Evolutionary conservation across 1,140 invertebrate genomes (phyloP), one percentile per base, ranked within the genome.

Genomic region (Papilio aristodemus): DNA sequence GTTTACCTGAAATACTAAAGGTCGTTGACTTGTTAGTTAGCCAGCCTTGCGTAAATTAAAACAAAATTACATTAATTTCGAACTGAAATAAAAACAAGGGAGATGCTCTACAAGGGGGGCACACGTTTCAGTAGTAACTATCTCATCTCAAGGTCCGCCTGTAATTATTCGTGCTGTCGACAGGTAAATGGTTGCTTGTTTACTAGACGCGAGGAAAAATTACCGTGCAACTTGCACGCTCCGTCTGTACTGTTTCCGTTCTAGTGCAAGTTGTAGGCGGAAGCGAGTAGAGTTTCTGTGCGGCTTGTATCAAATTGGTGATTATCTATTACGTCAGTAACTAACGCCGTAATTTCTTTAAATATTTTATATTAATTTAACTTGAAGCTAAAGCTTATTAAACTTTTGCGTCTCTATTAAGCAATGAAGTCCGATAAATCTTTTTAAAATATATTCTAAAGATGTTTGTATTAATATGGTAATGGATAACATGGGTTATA

Each of bases 131-230:
- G 46, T 17, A 50, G 46, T 50, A 50, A 50, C 19, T 50, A 50
- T 50, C 46, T 50, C 46, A 22, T 50, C 46, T 50, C 46, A 50
- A 66, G 11, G 64, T 66, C 63, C 22, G 22, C 11, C 54, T 46
- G 70, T 78, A 79, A 75, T 84, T 72, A 76, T 77, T 75, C 54
- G 71, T 70, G 46, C 72, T 80, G 74, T 78, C 77, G 75, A 77
- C 77, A 76, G 59, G 69, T 72, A 69, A 84, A 80, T 70, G 78
- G 72, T 72, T 54, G 66, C 64, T 71, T 79, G 76, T 86, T 78
- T 83, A 85, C 75, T 76, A 79, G 74, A 75, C 63, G 59, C 57
- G 22, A 77, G 67, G 78, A 85, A 86, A 87, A 86, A 86, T 85
- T 79, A 79, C 69, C 71, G 67, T 38, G 67, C 67, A 76, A 25